Base-by-base conservation (phyloP, 1,140 invertebrate species). In the Conus betulinus region DNA sequence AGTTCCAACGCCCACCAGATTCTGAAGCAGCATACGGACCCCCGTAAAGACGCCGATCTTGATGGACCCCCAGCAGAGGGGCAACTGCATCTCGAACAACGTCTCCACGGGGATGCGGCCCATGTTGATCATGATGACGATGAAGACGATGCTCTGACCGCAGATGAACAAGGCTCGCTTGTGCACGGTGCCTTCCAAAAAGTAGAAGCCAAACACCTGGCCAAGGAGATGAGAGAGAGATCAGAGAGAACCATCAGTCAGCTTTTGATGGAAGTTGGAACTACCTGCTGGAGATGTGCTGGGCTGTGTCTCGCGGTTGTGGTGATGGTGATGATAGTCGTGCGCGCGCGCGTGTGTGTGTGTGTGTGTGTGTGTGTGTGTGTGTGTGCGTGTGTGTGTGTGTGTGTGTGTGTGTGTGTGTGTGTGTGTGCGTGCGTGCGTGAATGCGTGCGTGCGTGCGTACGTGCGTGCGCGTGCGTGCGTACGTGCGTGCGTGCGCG, bases 51-150 rank as follows among this genome's bases (percentile, higher is more conserved):
- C 2, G 5, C 89, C 89, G 27, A 88, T 84, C 74, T 85, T 39
- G 5, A 81, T 57, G 3, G 89, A 85, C 15, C 85, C 82, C 89
- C 89, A 89, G 79, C 89, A 89, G 74, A 87, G 79, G 4, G 89
- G 89, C 6, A 63, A 15, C n/a, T 87, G 57, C 39, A 89, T 52
- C 74, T 60, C 23, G 23, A 79, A 89, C n/a, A 89, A 39, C 13
- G 82, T 71, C 23, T 87, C 86, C n/a, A 89, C 20, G 20, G 67
- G 23, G 5, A 60, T n/a, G 7, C 57, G 13, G 23, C 81, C 81
- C 55, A 85, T 3, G 51, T 78, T 63, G 74, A 51, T 79, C 25
- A 79, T 27, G 39, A 83, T 57, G 5, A 83, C 52, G 57, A 88
- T 63, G 25, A 88, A 25, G n/a, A 85, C 85, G 39, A 84, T 13